A percentile compares a stretch with the other conserved stretches of the same genome.
phyloP scores from a whole-genome alignment of 1,140 invertebrate genomes.

The Reticulitermes speratus region DNA sequence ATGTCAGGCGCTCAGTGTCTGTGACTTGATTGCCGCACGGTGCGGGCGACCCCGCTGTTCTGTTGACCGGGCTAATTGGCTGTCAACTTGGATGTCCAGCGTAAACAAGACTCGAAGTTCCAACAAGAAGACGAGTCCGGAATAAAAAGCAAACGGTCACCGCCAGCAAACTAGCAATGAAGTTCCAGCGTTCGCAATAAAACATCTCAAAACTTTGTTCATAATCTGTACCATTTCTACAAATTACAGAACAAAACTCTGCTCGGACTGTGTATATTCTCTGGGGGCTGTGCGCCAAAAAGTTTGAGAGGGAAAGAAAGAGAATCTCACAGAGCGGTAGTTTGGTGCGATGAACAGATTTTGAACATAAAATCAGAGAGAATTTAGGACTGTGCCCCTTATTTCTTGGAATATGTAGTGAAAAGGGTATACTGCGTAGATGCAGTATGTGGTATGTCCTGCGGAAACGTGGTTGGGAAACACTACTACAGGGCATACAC shows the following conservation, averaged over 20 bases:
- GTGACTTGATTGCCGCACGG: background rate
- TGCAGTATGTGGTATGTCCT: too few relatives aligned
- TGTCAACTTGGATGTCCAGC: background rate
- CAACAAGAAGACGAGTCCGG: background rate
- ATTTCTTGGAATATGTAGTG: too few relatives aligned
- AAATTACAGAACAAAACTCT: background rate
- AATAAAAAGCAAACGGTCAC: background rate
- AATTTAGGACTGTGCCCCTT: too few relatives aligned
- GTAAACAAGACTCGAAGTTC: background rate
- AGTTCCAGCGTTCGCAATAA: background rate
- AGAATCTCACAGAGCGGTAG: too few relatives aligned
- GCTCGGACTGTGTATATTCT: background rate
- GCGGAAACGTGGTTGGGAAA: too few relatives aligned
- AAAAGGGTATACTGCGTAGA: too few relatives aligned
- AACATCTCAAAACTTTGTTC: background rate
- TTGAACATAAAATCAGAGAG: too few relatives aligned
- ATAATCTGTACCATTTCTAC: background rate
- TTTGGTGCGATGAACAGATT: too few relatives aligned
- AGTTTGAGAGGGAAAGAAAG: background rate
- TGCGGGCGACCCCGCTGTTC: background rate
- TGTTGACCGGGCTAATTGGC: background rate
- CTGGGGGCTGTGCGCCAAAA: background rate
- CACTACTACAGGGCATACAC: too few relatives aligned
- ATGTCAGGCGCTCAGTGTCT: background rate
- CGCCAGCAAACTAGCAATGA: background rate